Conservation (phyloP, 2,888 invertebrate species). For the Aleiodes alternator region DNA sequence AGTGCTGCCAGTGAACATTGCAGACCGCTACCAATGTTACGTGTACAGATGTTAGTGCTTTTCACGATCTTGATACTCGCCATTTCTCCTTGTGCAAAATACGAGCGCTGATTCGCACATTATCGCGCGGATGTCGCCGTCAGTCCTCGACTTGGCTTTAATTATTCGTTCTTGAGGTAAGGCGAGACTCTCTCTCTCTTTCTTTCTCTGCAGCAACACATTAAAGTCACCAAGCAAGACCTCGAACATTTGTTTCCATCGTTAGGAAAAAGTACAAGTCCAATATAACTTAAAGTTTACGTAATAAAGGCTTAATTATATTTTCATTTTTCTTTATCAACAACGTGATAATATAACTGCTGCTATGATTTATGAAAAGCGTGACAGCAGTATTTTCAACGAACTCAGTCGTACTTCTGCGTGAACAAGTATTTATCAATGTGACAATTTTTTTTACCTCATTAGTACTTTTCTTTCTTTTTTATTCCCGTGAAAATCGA, state of each 20-base stretch:
- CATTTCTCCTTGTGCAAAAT: constrained; percentile 62
- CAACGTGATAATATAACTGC: too few species aligned
- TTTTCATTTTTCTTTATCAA: constrained; percentile 4
- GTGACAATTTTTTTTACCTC: too few species aligned
- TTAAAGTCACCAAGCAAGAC: not conserved
- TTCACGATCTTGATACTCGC: constrained; percentile 50
- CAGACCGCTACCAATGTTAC: not conserved
- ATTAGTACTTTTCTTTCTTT: too few species aligned
- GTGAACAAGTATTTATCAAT: too few species aligned
- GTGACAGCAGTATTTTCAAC: too few species aligned
- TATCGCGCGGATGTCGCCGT: constrained; percentile 63
- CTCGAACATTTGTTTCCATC: constrained; percentile 5
- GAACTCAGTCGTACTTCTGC: too few species aligned
- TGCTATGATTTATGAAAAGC: too few species aligned
- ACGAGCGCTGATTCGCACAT: constrained; percentile 63
- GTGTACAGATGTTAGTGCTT: constrained; percentile 32
- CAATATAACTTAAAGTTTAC: constrained; percentile 45
- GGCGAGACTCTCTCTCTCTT: constrained; percentile 2
- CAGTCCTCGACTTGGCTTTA: constrained; percentile 62
- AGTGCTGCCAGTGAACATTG: not conserved
- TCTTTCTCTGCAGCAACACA: not conserved
- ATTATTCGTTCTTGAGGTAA: constrained; percentile 58
- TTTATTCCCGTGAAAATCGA: not conserved
- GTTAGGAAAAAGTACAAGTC: not conserved
- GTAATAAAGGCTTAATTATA: constrained; percentile 3